Evolutionary conservation across 2,888 invertebrate species (phyloP).

Genomic region (Nomada ferruginata): DNA sequence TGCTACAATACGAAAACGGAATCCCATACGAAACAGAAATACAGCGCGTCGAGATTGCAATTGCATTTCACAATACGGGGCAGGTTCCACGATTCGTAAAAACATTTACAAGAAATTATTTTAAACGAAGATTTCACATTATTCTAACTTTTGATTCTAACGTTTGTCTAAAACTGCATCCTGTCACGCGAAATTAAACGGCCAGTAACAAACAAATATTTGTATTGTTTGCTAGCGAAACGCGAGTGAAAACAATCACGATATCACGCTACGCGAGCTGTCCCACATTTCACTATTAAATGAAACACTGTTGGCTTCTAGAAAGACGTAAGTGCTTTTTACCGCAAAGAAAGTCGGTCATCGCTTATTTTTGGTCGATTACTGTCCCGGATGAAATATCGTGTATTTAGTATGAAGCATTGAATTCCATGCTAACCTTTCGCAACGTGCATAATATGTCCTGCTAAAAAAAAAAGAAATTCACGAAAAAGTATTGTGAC

Average conservation of each 20-base stretch:
- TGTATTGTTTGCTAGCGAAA: neutral
- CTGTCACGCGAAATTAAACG: neutral
- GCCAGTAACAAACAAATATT: neutral
- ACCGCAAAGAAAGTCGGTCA: slow-evolving; percentile 20
- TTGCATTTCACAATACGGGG: too few species aligned
- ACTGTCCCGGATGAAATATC: slow-evolving; percentile 2
- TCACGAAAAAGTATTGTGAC: neutral
- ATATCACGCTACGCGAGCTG: neutral
- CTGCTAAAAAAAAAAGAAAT: neutral
- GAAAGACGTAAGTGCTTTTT: slow-evolving; percentile 17
- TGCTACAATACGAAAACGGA: too few species aligned
- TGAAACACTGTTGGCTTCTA: neutral
- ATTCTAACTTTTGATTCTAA: neutral
- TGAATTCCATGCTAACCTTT: neutral
- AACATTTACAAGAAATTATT: too few species aligned
- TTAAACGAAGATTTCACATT: too few species aligned
- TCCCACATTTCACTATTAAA: slow-evolving; percentile 13
- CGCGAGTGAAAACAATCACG: slow-evolving; percentile 15
- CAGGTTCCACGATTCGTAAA: too few species aligned
- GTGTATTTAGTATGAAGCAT: neutral
- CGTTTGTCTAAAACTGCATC: neutral
- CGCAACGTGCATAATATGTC: neutral
- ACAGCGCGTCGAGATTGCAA: too few species aligned
- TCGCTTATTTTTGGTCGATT: slow-evolving; percentile 10
- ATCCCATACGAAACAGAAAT: too few species aligned